Evolutionary conservation across 92 coral and sea anemone species (phyloP).

Genomic region (Umimayanthus kanabou): DNA sequence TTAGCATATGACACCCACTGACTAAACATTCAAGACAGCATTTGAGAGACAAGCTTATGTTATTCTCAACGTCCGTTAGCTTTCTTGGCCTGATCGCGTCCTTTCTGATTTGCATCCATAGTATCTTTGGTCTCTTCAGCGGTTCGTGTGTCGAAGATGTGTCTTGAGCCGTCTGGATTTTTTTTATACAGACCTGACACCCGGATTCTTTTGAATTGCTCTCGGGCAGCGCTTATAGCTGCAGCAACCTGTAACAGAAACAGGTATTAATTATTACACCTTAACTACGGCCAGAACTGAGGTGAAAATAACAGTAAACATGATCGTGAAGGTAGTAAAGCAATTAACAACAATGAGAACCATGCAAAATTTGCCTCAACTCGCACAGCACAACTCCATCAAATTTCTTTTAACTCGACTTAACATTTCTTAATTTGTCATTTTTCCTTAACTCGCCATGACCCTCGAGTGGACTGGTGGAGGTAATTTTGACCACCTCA

Average conservation of each 20-base stretch:
- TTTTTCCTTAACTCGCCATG: too few species aligned
- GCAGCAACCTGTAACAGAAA: too few species aligned
- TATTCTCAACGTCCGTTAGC: not conserved
- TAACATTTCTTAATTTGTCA: too few species aligned
- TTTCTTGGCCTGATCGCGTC: constrained; percentile 54
- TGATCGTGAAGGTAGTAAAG: not conserved
- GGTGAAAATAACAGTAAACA: not conserved
- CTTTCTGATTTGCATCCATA: constrained; percentile 70
- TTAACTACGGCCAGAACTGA: not conserved
- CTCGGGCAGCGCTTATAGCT: constrained; percentile 70
- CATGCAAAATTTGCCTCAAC: too few species aligned
- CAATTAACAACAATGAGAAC: not conserved
- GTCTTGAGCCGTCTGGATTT: constrained; percentile 60
- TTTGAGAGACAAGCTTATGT: too few species aligned
- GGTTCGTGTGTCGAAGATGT: constrained; percentile 71
- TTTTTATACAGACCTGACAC: not conserved
- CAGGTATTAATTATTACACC: too few species aligned
- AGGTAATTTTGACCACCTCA: constrained; percentile 33
- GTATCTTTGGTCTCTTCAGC: constrained; percentile 56
- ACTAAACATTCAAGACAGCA: not conserved
- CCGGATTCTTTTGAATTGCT: constrained; percentile 68
- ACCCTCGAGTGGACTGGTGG: too few species aligned
- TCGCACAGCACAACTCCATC: too few species aligned
- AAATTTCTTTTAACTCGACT: too few species aligned
- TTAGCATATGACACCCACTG: too few species aligned